Percentiles rank a stretch among this genome's conserved stretches.
Conservation (phyloP, 2,888 invertebrate species). For the Eilema sororculum region DNA sequence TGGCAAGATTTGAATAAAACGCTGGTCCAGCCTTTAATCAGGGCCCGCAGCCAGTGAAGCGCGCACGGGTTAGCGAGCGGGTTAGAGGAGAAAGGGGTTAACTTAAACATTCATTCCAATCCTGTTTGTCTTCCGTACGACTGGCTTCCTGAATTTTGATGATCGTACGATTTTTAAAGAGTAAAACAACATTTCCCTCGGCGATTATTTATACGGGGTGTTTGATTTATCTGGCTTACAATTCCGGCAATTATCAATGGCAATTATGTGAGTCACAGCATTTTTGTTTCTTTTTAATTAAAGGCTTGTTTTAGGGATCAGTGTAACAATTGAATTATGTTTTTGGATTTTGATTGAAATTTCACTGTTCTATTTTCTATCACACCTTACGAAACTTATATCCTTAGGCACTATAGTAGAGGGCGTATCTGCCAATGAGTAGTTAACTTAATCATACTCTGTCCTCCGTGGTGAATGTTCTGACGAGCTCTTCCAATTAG, state of each 20-base stretch:
- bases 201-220: background rate
- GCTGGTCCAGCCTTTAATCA: conserved; percentile 42
- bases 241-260: too few species aligned
- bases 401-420: too few species aligned
- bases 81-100: conserved; percentile 17
- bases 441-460: too few species aligned
- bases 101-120: conserved; percentile 33
- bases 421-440: too few species aligned
- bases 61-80: conserved; percentile 26
- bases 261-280: background rate
- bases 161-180: conserved; percentile 5
- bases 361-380: too few species aligned
- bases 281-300: background rate
- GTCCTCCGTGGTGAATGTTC: too few species aligned
- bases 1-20: conserved; percentile 38
- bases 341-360: too few species aligned
- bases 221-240: background rate
- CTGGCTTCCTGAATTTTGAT: conserved; percentile 12
- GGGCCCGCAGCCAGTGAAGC: conserved; percentile 22
- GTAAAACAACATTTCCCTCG: background rate
- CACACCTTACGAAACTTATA: too few species aligned
- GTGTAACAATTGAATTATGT: too few species aligned
- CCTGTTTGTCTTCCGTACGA: conserved; percentile 40
- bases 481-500: too few species aligned
- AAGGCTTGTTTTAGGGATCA: background rate